Evolutionary conservation across 2,888 invertebrate species (phyloP), one percentile per base, ranked within the genome.

Genomic region (Eristalis pertinax): DNA sequence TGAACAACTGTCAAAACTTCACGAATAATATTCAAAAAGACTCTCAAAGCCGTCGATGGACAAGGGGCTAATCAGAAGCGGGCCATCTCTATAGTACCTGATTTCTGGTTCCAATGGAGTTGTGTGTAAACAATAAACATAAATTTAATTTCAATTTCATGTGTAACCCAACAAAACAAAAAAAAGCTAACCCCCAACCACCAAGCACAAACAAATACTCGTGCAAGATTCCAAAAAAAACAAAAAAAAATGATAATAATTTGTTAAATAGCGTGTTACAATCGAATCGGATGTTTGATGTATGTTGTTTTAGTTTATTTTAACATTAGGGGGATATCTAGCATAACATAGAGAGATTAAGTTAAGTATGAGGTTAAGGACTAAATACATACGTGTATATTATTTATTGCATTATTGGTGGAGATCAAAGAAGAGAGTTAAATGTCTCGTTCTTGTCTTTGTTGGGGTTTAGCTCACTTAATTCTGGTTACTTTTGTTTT

Each of bases 381-480:
- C 69, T 81, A 75, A 64, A 81, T 81, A 81, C 81, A 75, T 81
- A 81, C 81, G 81, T 81, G 81, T 80, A 80, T 38, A 73, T 79
- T 79, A 72, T 73, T 80, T 80, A 73, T 80, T 73, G 72, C 79
- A 72, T 70, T 72, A 72, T 72, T 79, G 79, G 74, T 80, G 74
- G 80, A 80, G 80, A 74, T 38, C 35, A 64, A 82, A 82, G 70
- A 70, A 60, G 70, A 72, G 70, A 72, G 65, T 26, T 41, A 76
- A 76, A 73, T 82, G 19, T 73, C 82, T 82, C 86, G 60, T 81
- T 68, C 83, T 82, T 63, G 77, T 84, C 73, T 73, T 69, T 76
- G 83, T 92, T 92, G 92, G 92, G 93, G 92, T 92, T 92, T 92
- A 93, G 93, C 93, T 93, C 92, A 93, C 93, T 93, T 93, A 92